Evolutionary conservation across 2,888 invertebrate genomes (phyloP), one percentile per base, ranked within the genome.

Genomic region (Ectropis crepuscularia): DNA sequence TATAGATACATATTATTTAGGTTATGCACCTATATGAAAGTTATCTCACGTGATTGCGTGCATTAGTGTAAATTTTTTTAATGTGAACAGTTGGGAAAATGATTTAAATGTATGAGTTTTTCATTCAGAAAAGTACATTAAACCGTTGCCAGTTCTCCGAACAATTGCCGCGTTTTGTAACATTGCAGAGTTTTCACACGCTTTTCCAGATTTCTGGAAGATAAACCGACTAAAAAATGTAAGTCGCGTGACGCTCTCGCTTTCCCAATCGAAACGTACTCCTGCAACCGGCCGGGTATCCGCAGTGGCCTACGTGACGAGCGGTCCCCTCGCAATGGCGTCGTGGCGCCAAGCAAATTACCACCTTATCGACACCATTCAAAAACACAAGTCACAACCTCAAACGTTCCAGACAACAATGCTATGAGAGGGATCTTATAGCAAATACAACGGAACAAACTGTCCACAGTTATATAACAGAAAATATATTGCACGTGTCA

Each of bases 291-390:
- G 85, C 50, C 81, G 89, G 82, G 71, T 86, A 74, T 64, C 55
- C 73, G 66, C 73, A 65, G 86, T 91, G 90, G 93, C 92, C 89
- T 93, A 93, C 93, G 93, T 93, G 93, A 93, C 93, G 89, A 73
- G 76, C 80, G 81, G 85, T 76, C 81, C 83, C 85, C 83, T 79
- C 74, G 86, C 86, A 88, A 92, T 93, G 93, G 93, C 88, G 90
- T 79, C 90, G 82, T 79, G 82, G 86, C 79, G 93, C 89, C 86
- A 91, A 87, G 87, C 93, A 78, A 93, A 87, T 81, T 89, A 85
- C 84, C 85, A 87, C 85, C 89, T 86, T 91, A 90, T 84, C 77
- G 85, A 89, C 88, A 81, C 73, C 67, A 75, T 71, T 73, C 72
- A 69, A 63, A 69, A 64, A 65, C 57, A 61, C 60, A 68, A 61